These are phyloP conservation scores for Myoxocephalus aenaeus DNA, from an alignment of 2,797 vertebrate genomes.

Conservation along the genomic window DNA sequence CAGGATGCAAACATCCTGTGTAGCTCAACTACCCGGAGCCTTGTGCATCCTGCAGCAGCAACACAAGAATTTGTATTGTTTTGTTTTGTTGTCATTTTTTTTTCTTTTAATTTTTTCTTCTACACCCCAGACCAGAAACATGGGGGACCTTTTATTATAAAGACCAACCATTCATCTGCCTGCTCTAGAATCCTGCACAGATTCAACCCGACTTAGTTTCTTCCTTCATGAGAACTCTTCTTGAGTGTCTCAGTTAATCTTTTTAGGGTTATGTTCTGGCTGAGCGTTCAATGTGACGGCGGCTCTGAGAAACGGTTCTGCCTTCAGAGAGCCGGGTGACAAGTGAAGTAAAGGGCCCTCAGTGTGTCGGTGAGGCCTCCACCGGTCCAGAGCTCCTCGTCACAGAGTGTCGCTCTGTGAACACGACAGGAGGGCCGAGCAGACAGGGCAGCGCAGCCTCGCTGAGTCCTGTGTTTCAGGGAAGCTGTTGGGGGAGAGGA, in stretches of 20 bases:
- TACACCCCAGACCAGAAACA: background rate
- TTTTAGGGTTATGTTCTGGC: background rate
- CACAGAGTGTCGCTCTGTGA: background rate
- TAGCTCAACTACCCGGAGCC: conserved; percentile 33
- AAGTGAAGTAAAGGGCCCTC: background rate
- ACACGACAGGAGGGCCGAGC: background rate
- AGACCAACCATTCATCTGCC: background rate
- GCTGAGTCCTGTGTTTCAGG: background rate
- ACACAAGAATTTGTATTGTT: conserved; percentile 52
- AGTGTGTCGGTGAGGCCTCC: background rate
- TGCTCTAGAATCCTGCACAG: background rate
- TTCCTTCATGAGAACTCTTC: background rate
- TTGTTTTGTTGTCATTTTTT: conserved; percentile 1
- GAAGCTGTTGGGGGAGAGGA: background rate
- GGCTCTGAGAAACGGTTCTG: background rate
- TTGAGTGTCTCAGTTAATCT: background rate
- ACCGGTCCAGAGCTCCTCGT: background rate
- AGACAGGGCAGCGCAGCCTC: too few relatives aligned
- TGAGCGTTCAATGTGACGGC: background rate
- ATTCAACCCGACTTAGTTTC: background rate
- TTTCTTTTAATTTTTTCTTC: background rate
- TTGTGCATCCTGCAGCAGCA: conserved; percentile 54
- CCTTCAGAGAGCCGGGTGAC: background rate
- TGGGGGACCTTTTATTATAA: background rate
- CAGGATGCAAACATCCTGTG: conserved; percentile 74